phyloP scores from a whole-genome alignment of 2,797 vertebrate genomes.

The Lacerta bilineata region DNA sequence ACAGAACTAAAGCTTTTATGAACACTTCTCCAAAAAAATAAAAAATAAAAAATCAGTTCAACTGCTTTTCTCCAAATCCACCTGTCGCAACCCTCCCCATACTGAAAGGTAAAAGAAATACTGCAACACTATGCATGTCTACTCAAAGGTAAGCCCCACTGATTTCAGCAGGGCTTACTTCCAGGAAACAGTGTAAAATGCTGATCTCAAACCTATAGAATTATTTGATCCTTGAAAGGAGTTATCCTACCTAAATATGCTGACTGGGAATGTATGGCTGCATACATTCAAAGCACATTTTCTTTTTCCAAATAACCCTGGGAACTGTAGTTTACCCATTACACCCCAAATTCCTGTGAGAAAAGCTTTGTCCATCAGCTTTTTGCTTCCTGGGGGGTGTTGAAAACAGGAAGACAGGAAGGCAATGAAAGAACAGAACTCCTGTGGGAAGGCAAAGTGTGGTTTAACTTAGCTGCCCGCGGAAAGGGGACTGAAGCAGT shows the following conservation, averaged over 20 bases:
- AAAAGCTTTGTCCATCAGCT: too few species aligned
- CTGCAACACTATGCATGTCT: background rate
- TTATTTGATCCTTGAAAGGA: background rate
- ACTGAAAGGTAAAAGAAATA: background rate
- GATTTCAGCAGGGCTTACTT: background rate
- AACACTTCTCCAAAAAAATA: background rate
- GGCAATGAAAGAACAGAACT: conserved; percentile 43
- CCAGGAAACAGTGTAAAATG: background rate
- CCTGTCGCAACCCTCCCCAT: too few species aligned
- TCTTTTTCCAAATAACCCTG: too few species aligned
- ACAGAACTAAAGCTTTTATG: background rate
- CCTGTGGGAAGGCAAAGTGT: conserved; percentile 37
- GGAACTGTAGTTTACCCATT: too few species aligned
- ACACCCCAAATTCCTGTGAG: too few species aligned
- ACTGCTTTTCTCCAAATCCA: background rate
- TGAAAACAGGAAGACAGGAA: conserved; percentile 43
- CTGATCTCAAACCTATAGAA: background rate
- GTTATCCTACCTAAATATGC: background rate
- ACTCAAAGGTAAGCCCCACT: background rate
- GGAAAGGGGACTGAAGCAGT: conserved; percentile 33
- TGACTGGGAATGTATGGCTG: background rate
- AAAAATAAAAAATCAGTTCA: background rate
- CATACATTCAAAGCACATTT: too few species aligned
- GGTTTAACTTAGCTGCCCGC: conserved; percentile 56
- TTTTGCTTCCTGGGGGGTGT: conserved; percentile 9